Percentiles rank a stretch among this genome's conserved stretches.
Evolutionary conservation across 2,888 invertebrate species (phyloP).

Genomic region (Limnephilus marmoratus): DNA sequence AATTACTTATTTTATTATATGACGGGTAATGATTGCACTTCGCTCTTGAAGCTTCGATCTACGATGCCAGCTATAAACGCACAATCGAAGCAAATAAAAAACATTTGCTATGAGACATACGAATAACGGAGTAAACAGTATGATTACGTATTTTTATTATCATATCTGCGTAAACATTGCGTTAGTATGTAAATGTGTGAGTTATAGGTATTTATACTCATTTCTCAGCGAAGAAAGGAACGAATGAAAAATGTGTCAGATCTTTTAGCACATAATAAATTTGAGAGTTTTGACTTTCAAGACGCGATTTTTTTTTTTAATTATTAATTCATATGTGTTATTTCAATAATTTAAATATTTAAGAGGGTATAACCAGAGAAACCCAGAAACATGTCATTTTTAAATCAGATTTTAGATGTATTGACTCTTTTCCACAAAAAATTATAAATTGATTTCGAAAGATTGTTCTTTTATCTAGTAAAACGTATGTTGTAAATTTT

Average conservation of each 20-base stretch:
- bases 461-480: too few relatives aligned
- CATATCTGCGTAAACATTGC: background rate
- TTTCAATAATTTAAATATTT: too few relatives aligned
- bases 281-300: too few relatives aligned
- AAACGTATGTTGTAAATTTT: too few relatives aligned
- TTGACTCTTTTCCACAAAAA: too few relatives aligned
- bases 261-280: background rate
- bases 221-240: background rate
- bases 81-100: background rate
- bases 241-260: background rate
- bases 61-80: background rate
- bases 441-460: too few relatives aligned
- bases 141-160: background rate
- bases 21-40: background rate
- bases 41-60: background rate
- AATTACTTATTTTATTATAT: background rate
- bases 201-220: background rate
- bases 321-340: too few relatives aligned
- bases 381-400: too few relatives aligned
- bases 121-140: background rate
- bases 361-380: too few relatives aligned
- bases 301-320: too few relatives aligned
- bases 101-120: background rate
- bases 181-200: background rate
- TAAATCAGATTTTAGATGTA: too few relatives aligned